These are phyloP conservation scores for Chaetodon auriga DNA, from an alignment of 2,113 vertebrate species.

Conservation along the genomic window DNA sequence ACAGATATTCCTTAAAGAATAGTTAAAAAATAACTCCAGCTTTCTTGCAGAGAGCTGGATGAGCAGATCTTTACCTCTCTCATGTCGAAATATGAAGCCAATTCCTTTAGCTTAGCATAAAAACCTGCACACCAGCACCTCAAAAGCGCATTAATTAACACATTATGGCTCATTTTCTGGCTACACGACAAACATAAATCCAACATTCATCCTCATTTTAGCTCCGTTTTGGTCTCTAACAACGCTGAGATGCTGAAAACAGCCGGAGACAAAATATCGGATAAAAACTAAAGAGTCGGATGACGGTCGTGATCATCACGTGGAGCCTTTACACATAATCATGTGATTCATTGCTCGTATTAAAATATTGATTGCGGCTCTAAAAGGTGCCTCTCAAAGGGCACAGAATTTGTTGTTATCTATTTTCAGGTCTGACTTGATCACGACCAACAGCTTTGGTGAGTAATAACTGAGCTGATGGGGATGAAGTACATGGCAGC, in stretches of 20 bases:
- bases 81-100: too few relatives aligned
- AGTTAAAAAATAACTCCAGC: neutral
- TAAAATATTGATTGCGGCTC: conserved; percentile 1
- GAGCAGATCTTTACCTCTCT: neutral
- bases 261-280: too few relatives aligned
- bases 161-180: neutral
- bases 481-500: conserved; percentile 2
- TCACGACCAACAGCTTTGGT: conserved; percentile 19
- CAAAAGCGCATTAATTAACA: too few relatives aligned
- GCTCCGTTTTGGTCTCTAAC: neutral
- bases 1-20: neutral
- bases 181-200: neutral
- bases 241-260: too few relatives aligned
- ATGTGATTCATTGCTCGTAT: neutral
- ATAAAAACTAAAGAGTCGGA: neutral
- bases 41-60: neutral
- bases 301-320: neutral
- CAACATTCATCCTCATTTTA: neutral
- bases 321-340: neutral
- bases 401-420: neutral
- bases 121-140: too few relatives aligned
- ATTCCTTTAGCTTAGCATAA: too few relatives aligned
- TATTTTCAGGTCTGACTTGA: conserved; percentile 3
- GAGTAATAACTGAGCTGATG: conserved; percentile 22
- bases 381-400: neutral